Evolutionary conservation across 2,888 invertebrate genomes (phyloP), one percentile per base, ranked within the genome.

Genomic region (Vanessa cardui): DNA sequence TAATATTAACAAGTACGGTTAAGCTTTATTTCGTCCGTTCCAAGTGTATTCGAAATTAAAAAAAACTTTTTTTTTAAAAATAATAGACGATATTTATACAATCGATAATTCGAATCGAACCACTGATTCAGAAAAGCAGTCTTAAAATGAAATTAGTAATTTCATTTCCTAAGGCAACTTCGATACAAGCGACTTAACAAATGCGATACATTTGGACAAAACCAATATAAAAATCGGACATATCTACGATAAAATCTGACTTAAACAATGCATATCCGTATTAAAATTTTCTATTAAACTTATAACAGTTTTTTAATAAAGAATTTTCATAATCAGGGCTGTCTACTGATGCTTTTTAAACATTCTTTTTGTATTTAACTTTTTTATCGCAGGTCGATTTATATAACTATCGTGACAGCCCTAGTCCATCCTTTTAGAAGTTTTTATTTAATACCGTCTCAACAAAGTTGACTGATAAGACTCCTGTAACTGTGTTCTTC

Each of bases 401-500:
- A 31, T 54, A 54, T 31, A 6, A 39, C 4, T 39, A 39, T 39
- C 12, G 8, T 9, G 16, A 46, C 64, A 49, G 39, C 47, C 58
- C 47, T 58, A 39, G 58, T 64, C 49, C 58, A 58, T 21, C 47
- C 20, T 58, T 49, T 64, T 58, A 62, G 12, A 39, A 4, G 6
- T 46, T 56, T 8, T 39, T 58, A n/a, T 21, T n/a, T 8, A 33
- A n/a, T 15, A 44, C 58, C 44, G 33, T 59, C 59, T 49, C 20
- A 47, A 15, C 60, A 46, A 46, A 60, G 50, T 62, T 46, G 68
- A 71, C 68, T 71, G 71, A 68, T 49, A 46, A 31, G 45, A 63
- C 39, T 62, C 63, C 20, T 68, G 46, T 59, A 64, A 69, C 71
- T 66, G 71, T 71, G 66, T 69, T 71, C 71, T 69, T 64, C 47